Percentiles rank a stretch among this genome's conserved stretches.
These are phyloP conservation scores for Melanchra persicariae DNA, from an alignment of 2,888 invertebrate species.

Conservation along the genomic window DNA sequence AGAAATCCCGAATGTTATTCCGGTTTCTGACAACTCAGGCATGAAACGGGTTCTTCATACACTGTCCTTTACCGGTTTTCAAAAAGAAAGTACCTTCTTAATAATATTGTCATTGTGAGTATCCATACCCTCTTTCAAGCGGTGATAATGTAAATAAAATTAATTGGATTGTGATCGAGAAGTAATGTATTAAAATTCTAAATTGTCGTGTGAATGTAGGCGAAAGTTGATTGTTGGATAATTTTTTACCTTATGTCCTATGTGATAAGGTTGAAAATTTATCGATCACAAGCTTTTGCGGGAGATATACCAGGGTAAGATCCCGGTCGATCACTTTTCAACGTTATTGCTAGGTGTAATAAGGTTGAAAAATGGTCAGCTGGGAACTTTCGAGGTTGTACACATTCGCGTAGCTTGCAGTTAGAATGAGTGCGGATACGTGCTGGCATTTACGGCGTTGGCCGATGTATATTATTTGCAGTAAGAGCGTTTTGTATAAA, in stretches of 20 bases:
- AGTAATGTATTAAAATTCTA: constrained; percentile 64
- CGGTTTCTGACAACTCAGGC: constrained; percentile 17
- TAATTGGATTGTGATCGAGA: constrained; percentile 59
- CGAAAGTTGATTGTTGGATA: neutral
- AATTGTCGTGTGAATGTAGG: constrained; percentile 50
- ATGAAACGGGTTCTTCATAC: constrained; percentile 14
- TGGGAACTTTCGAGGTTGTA: constrained; percentile 29
- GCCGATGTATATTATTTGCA: constrained; percentile 75
- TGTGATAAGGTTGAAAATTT: neutral
- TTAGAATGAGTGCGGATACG: constrained; percentile 62
- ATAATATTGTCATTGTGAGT: constrained; percentile 7
- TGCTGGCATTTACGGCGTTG: constrained; percentile 41
- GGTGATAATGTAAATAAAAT: constrained; percentile 49
- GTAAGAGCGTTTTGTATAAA: constrained; percentile 72
- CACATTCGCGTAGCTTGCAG: constrained; percentile 64
- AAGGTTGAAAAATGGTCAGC: neutral
- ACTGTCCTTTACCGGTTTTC: neutral
- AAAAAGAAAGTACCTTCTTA: constrained; percentile 15
- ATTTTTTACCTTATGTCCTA: neutral
- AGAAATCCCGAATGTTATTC: constrained; percentile 17
- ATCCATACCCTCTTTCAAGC: constrained; percentile 30
- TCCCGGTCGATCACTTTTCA: neutral
- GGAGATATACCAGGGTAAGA: neutral
- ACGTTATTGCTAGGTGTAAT: neutral
- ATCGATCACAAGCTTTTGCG: neutral